phyloP scores from a whole-genome alignment of 2,888 invertebrate species.

The Epiblema foenella region DNA sequence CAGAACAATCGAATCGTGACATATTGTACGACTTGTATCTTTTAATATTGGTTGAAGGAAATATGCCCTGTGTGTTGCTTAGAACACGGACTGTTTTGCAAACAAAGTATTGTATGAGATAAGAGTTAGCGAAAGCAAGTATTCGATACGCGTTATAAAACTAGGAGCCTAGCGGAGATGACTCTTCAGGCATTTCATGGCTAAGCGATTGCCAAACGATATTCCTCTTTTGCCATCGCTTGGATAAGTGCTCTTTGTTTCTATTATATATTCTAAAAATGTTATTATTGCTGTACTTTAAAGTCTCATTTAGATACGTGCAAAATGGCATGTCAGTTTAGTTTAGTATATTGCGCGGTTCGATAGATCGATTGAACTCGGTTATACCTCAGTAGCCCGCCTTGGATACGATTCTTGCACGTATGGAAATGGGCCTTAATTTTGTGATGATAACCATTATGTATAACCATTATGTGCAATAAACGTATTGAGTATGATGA shows the following conservation, averaged over 20 bases:
- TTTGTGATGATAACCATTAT: no score
- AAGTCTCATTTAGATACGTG: no score
- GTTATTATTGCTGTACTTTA: not conserved
- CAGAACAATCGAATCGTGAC: conserved; percentile 13
- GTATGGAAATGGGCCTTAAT: no score
- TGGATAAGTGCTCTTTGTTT: not conserved
- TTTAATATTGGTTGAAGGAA: not conserved
- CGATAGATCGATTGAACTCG: no score
- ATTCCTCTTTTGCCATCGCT: not conserved
- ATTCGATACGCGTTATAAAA: not conserved
- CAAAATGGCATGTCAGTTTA: no score
- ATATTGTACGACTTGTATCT: not conserved
- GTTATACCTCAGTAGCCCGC: no score
- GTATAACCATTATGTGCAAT: no score
- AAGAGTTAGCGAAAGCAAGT: not conserved
- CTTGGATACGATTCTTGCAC: no score
- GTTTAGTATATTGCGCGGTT: no score
- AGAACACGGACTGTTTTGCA: not conserved
- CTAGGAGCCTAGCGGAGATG: conserved; percentile 5
- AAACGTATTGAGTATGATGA: no score
- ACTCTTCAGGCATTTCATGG: conserved; percentile 1
- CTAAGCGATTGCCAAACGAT: conserved; percentile 1
- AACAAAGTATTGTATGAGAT: not conserved
- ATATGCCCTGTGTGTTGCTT: not conserved
- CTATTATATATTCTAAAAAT: not conserved